Evolutionary conservation across 2,797 vertebrate species (phyloP), one percentile per base, ranked within the genome.

Genomic region (Tiaroga cobitis): DNA sequence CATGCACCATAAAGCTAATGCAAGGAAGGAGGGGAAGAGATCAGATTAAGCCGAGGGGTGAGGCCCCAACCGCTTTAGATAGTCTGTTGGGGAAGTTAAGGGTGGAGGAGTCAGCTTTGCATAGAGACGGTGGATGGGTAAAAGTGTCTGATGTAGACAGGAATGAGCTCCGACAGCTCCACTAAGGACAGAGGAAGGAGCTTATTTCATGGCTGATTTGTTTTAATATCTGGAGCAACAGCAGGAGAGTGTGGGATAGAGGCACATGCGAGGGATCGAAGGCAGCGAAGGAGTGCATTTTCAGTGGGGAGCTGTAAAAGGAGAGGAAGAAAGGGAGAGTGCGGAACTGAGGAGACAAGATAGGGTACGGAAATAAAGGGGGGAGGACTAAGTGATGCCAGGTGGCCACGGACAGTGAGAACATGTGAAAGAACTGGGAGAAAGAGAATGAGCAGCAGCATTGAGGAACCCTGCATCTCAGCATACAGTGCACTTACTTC

Each of bases 201-300:
- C 94, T 95, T 95, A 95, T 96, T 96, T 95, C 94, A 95, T 94
- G 94, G 93, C 93, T 95, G 94, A 95, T 96, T 95, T 94, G 93
- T 93, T 94, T 93, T 94, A 93, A 94, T 95, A 94, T 93, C 91
- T 91, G 88, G 82, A 92, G 93, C 91, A 92, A 92, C 92, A 91
- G 91, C 92, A 89, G 88, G 81, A 89, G 88, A 90, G 90, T 73
- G 61, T 74, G 84, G 81, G 85, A 80, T 85, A 86, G 83, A 82
- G 84, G 82, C 87, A 86, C 41, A 85, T 83, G 51, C 63, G 54
- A 73, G 80, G 34, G 82, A 84, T 13, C 34, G 82, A 79, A 84
- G 54, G 72, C 75, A 85, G 85, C 76, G 83, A 72, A 86, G 77
- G 65, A 80, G 69, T 63, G 79, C 39, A 74, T 81, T 39, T 73